Evolutionary conservation across 2,113 vertebrate genomes (phyloP).

Genomic region (Plotosus lineatus): DNA sequence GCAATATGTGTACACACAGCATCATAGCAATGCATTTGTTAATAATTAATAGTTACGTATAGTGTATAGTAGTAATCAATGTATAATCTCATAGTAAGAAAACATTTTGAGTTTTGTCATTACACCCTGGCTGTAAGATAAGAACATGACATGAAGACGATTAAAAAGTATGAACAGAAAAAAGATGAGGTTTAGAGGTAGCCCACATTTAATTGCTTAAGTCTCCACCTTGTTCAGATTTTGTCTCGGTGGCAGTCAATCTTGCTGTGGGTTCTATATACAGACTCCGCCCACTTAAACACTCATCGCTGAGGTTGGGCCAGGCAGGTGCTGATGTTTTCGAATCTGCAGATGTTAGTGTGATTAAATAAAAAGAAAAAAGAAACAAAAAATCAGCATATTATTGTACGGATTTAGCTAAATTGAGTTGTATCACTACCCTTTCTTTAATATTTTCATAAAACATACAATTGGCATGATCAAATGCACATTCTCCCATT

Average conservation of each 20-base stretch:
- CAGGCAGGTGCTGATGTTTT: constrained; percentile 82
- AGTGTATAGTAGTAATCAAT: neutral
- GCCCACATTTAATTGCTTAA: neutral
- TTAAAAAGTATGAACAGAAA: neutral
- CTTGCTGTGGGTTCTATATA: constrained; percentile 56
- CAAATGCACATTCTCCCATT: too few relatives aligned
- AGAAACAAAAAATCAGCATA: neutral
- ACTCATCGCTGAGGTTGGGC: constrained; percentile 72
- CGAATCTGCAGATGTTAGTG: constrained; percentile 71
- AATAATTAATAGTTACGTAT: neutral
- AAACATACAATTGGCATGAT: too few relatives aligned
- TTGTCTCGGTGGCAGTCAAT: constrained; percentile 15
- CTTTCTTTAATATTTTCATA: too few relatives aligned
- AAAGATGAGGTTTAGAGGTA: neutral
- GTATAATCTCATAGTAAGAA: neutral
- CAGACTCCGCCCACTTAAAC: constrained; percentile 63
- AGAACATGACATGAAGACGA: neutral
- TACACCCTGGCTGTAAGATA: neutral
- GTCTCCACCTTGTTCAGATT: constrained; percentile 38
- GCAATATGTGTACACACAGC: neutral
- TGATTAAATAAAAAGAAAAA: neutral
- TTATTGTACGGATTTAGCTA: neutral
- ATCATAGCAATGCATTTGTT: neutral
- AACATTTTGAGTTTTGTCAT: neutral
- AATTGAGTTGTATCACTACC: too few relatives aligned